These are phyloP conservation scores for Pardalotus punctatus DNA, from an alignment of 2,113 vertebrate species.

Conservation along the genomic window DNA sequence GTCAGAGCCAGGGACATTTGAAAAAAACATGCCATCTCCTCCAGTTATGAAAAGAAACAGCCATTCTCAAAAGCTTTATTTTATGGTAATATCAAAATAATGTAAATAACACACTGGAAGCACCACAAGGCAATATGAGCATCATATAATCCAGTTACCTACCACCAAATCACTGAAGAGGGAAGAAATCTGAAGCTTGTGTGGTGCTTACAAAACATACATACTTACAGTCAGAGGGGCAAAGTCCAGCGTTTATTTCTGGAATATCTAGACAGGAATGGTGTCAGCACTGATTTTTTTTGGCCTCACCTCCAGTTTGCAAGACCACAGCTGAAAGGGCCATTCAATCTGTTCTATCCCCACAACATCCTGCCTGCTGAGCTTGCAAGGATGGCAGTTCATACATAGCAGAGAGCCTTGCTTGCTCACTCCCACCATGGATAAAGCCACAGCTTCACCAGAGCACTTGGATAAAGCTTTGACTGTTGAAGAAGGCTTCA, in stretches of 20 bases:
- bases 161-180: neutral
- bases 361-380: neutral
- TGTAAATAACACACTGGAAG: neutral
- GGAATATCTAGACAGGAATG: neutral
- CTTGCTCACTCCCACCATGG: neutral
- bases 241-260: neutral
- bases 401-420: neutral
- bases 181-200: neutral
- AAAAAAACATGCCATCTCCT: neutral
- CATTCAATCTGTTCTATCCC: accelerated
- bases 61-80: slow-evolving; percentile 12
- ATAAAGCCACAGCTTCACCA: neutral
- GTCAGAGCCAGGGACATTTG: neutral
- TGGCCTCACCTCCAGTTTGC: neutral
- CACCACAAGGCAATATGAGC: neutral
- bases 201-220: neutral
- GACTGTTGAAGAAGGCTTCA: neutral
- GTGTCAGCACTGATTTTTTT: neutral
- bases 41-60: neutral
- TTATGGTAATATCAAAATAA: neutral
- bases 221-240: neutral
- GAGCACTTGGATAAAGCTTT: neutral
- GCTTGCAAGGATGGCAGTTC: neutral
- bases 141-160: neutral
- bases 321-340: neutral